Conservation (phyloP, 2,113 vertebrate genomes). For the Neotoma lepida region DNA sequence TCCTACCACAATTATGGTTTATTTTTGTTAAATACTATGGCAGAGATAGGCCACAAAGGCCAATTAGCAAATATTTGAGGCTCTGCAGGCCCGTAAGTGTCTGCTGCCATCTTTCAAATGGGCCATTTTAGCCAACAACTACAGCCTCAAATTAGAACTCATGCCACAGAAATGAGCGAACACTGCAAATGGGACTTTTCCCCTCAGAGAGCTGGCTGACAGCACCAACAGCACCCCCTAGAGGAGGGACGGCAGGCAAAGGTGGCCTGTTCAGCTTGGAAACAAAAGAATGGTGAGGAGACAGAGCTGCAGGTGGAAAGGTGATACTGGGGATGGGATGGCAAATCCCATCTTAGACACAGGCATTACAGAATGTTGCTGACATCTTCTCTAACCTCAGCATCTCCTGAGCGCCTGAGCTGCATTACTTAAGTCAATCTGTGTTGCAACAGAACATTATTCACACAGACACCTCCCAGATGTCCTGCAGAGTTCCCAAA, state of each 20-base stretch:
- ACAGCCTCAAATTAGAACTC: fast-evolving
- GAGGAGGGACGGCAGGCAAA: background rate
- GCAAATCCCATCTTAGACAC: background rate
- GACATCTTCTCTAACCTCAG: background rate
- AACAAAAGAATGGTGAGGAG: background rate
- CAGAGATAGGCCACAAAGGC: background rate
- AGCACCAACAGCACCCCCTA: background rate
- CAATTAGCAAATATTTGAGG: background rate
- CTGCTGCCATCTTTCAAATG: background rate
- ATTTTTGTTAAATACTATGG: slow-evolving; percentile 19
- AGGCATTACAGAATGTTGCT: background rate
- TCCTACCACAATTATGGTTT: background rate
- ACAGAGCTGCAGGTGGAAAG: background rate
- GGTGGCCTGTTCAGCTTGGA: background rate
- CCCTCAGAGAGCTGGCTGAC: background rate
- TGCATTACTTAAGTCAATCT: background rate
- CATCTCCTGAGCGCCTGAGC: background rate
- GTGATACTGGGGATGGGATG: background rate
- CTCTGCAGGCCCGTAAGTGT: background rate
- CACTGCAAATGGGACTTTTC: too few relatives aligned
- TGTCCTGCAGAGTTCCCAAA: background rate
- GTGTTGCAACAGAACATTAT: background rate
- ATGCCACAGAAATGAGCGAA: background rate
- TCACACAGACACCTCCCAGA: background rate
- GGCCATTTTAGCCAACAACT: background rate